Percentiles rank a stretch among this genome's conserved stretches.
phyloP scores from a whole-genome alignment of 2,888 invertebrate species.

The Catocala nupta region DNA sequence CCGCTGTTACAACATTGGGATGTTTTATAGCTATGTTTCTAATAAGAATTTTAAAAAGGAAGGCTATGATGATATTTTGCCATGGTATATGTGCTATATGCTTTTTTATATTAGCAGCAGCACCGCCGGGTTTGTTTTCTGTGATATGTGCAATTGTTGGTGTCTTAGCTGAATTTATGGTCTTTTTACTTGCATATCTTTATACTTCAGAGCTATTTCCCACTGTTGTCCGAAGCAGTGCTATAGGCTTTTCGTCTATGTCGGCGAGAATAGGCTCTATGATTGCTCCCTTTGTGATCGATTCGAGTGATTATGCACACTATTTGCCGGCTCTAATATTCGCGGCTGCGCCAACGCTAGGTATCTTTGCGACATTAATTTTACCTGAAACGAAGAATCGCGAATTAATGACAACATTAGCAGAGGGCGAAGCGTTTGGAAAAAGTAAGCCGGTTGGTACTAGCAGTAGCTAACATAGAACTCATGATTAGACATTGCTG shows the following conservation, averaged over 20 bases:
- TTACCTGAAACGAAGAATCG: constrained; percentile 93
- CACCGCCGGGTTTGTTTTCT: constrained; percentile 75
- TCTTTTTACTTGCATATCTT: constrained; percentile 94
- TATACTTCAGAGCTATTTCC: constrained; percentile 96
- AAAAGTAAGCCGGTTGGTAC: constrained; percentile 40
- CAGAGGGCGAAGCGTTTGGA: constrained; percentile 90
- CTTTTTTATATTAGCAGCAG: constrained; percentile 87
- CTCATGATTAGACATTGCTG: constrained; percentile 32
- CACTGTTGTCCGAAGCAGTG: constrained; percentile 95
- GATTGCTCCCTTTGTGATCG: constrained; percentile 93
- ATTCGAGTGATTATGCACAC: constrained; percentile 76
- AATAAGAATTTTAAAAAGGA: constrained; percentile 90
- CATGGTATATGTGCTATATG: constrained; percentile 88
- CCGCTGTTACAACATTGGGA: constrained; percentile 87
- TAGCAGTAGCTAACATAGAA: background rate
- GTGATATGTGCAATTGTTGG: constrained; percentile 90
- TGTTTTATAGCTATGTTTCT: constrained; percentile 88
- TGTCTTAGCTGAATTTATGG: constrained; percentile 93
- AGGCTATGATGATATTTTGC: constrained; percentile 88
- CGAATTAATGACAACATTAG: constrained; percentile 92
- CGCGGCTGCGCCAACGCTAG: constrained; percentile 89
- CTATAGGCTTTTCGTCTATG: constrained; percentile 95
- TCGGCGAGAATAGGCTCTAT: constrained; percentile 95
- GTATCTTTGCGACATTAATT: constrained; percentile 83
- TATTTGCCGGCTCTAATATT: constrained; percentile 92